Evolutionary conservation across 1,140 invertebrate species (phyloP), one percentile per base, ranked within the genome.

Genomic region (Neodiprion fabricii): DNA sequence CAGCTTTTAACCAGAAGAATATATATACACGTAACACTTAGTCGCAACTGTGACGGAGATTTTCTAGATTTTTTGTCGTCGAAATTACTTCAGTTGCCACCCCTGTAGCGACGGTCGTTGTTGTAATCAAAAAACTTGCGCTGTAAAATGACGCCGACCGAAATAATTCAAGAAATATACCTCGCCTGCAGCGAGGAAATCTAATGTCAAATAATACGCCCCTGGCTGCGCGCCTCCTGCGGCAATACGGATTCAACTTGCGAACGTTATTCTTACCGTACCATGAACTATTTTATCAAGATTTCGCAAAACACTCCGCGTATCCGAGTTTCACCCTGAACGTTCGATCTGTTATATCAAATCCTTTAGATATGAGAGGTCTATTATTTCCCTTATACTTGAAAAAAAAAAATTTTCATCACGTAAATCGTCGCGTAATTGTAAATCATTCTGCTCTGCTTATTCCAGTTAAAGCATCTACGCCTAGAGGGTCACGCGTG

Each of bases 111-210:
- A 40, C 53, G 53, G 53, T 61, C 53, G 53, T 61, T 61, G 11
- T 61, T 17, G 53, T 61, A 61, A 61, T 61, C 53, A 61, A 61
- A 61, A 61, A 61, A 61, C 53, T 61, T 61, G 53, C 5, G 53
- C 53, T 61, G 53, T 61, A 61, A 61, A 61, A 12, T 61, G 53
- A 61, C 53, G 53, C 4, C 53, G n/a, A 17, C n/a, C 11, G 5
- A 61, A 61, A 61, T 61, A 61, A 61, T 61, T 61, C 53, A 61
- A 61, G 53, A 61, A 61, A 61, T 61, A 17, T 61, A 61, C n/a
- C 28, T 40, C 28, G 53, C 53, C 9, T 61, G 53, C 53, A 61
- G 53, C 53, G 53, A 61, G 53, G 53, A 61, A 61, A 61, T 17
- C 11, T 61, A 61, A 61, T 61, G 53, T 61, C n/a, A 61, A 61